Percentiles rank a stretch among this genome's conserved stretches.
These are phyloP conservation scores for Microplitis deprimator DNA, from an alignment of 2,888 invertebrate species.

Conservation along the genomic window DNA sequence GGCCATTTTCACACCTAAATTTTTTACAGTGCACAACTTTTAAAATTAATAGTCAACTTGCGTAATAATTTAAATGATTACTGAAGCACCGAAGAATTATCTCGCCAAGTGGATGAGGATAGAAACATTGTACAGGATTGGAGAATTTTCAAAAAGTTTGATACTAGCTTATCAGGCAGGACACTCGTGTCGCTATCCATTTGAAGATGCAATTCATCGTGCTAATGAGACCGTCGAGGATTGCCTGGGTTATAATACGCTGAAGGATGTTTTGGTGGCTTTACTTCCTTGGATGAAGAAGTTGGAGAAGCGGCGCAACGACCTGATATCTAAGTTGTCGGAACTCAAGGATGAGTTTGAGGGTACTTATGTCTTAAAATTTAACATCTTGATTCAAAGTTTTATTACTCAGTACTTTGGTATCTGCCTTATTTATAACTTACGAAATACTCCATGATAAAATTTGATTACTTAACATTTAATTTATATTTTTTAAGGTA, in stretches of 20 bases:
- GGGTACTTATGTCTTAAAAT: constrained; percentile 51
- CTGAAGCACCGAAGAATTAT: constrained; percentile 55
- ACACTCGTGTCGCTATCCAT: constrained; percentile 50
- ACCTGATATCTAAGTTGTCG: constrained; percentile 55
- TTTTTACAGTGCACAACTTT: no score
- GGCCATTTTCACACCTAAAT: no score
- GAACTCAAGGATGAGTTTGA: constrained; percentile 62
- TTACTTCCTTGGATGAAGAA: constrained; percentile 61
- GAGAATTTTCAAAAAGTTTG: constrained; percentile 62
- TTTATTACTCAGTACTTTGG: constrained; percentile 3
- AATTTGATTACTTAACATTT: neutral
- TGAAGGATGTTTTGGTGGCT: constrained; percentile 51
- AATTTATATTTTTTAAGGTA: constrained; percentile 49
- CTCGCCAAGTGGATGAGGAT: constrained; percentile 58
- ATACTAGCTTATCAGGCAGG: constrained; percentile 60
- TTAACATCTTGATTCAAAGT: neutral
- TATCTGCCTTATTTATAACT: constrained; percentile 5
- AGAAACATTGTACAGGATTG: constrained; percentile 59
- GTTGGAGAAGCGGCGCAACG: constrained; percentile 49
- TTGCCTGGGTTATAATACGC: constrained; percentile 63
- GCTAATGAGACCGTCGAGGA: constrained; percentile 63
- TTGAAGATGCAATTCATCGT: constrained; percentile 57
- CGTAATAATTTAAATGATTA: no score
- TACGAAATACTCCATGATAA: neutral
- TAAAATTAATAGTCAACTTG: no score